Conservation (phyloP, 2,888 invertebrate species). For the Scaptomyza cyrtandrae region DNA sequence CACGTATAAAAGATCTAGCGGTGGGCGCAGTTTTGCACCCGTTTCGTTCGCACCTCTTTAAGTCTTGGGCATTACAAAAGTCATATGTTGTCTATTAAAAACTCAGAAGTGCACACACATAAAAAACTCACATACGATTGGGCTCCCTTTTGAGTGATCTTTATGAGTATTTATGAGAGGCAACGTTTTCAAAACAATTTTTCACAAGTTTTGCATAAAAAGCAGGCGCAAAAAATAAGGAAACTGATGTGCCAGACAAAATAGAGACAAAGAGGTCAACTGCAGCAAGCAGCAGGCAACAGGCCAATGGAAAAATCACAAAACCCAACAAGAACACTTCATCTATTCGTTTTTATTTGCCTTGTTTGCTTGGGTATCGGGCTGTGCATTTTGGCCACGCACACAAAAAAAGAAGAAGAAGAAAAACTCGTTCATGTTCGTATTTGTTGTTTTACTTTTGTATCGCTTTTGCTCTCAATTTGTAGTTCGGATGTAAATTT, state of each 20-base stretch:
- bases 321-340: conserved; percentile 14
- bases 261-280: conserved; percentile 25
- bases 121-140: conserved; percentile 26
- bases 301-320: conserved; percentile 27
- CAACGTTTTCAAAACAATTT: conserved; percentile 21
- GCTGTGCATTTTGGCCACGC: conserved; percentile 42
- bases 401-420: conserved; percentile 1
- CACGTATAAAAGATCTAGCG: conserved; percentile 12
- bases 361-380: conserved; percentile 24
- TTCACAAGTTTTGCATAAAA: conserved; percentile 28
- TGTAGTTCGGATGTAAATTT: conserved; percentile 50
- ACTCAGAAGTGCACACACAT: conserved; percentile 31
- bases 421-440: neutral
- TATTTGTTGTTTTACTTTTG: conserved; percentile 20
- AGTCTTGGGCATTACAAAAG: conserved; percentile 30
- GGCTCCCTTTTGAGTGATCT: conserved; percentile 20
- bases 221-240: conserved; percentile 24
- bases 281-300: conserved; percentile 33
- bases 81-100: conserved; percentile 55
- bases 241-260: conserved; percentile 26
- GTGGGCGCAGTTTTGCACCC: neutral
- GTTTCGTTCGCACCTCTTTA: conserved; percentile 17
- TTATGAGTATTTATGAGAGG: conserved; percentile 52
- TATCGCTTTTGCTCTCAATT: conserved; percentile 48
- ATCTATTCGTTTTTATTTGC: neutral